A percentile compares a stretch with the other conserved stretches of the same genome.
phyloP scores from a whole-genome alignment of 2,797 vertebrate species.

The Agapornis canus region DNA sequence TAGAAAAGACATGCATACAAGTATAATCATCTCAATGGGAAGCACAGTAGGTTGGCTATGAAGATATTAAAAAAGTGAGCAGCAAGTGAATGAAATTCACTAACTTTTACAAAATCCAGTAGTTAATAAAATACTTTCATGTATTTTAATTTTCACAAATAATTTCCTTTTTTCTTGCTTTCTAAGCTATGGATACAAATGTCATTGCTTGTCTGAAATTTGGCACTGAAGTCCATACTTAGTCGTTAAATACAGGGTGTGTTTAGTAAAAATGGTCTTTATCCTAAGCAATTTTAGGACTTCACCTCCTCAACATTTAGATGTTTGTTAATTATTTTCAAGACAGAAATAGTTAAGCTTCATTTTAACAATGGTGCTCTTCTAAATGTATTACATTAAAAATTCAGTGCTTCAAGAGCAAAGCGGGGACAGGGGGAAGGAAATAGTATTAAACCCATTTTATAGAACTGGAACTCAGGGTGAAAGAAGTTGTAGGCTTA shows the following conservation, averaged over 20 bases:
- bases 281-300: neutral
- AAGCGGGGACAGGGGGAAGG: neutral
- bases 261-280: neutral
- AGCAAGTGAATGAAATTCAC: constrained; percentile 1
- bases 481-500: neutral
- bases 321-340: neutral
- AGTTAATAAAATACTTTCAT: neutral
- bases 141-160: neutral
- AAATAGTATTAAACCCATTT: constrained; percentile 6
- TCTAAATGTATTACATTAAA: neutral
- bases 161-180: neutral
- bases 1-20: constrained; percentile 25
- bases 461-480: neutral
- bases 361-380: neutral
- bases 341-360: neutral
- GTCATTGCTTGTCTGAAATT: neutral
- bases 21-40: constrained; percentile 37
- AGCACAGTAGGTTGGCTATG: constrained; percentile 13
- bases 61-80: constrained; percentile 22
- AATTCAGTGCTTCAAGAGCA: neutral
- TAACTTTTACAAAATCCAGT: constrained; percentile 11
- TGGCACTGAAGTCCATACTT: neutral
- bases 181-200: neutral
- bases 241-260: neutral
- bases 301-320: neutral